These are phyloP conservation scores for Sebastes alutus DNA, from an alignment of 2,797 vertebrate genomes.

Conservation along the genomic window DNA sequence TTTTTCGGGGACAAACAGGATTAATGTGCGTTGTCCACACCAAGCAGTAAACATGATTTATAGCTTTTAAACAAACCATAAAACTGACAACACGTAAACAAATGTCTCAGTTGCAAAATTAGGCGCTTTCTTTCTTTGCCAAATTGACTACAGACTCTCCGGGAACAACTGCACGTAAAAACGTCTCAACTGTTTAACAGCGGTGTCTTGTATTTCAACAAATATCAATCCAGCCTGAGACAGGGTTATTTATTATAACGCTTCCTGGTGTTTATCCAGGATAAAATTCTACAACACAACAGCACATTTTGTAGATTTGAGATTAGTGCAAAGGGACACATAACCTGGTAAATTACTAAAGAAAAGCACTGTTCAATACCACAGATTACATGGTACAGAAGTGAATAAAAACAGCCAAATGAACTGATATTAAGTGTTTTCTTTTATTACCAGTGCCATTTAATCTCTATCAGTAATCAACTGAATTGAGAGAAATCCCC, in stretches of 20 bases:
- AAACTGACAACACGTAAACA: background rate
- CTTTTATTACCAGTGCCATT: background rate
- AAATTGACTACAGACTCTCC: background rate
- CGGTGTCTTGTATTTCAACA: background rate
- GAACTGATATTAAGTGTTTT: background rate
- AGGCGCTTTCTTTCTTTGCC: background rate
- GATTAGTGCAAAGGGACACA: background rate
- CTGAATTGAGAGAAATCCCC: slow-evolving; percentile 33
- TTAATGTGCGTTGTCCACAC: background rate
- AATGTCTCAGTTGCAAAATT: too few species aligned
- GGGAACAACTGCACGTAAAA: background rate
- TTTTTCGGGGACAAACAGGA: background rate
- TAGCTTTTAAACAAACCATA: background rate
- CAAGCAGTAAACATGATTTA: background rate
- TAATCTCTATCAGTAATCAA: slow-evolving; percentile 31
- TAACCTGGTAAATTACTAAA: background rate
- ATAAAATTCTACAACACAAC: slow-evolving; percentile 5
- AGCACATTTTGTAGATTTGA: background rate
- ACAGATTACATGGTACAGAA: background rate
- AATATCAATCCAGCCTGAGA: background rate
- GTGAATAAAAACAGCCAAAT: background rate
- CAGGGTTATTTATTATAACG: background rate
- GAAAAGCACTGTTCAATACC: background rate
- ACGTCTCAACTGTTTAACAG: background rate
- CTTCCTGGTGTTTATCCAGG: slow-evolving; percentile 2